Evolutionary conservation across 1,140 invertebrate species (phyloP).

Genomic region (Frieseomelitta varia): DNA sequence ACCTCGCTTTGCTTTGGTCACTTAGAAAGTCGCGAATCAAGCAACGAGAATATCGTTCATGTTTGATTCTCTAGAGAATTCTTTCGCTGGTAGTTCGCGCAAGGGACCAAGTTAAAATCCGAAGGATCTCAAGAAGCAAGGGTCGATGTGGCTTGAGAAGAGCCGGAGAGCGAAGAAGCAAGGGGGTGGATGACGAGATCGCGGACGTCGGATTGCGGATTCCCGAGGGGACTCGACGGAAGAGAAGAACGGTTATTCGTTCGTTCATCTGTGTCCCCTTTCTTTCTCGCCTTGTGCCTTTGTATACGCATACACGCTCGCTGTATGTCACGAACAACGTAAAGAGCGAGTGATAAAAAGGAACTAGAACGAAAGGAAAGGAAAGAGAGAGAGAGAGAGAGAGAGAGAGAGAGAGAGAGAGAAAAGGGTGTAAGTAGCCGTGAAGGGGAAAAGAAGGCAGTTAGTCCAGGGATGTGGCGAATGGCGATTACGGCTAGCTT

Average conservation of each 20-base stretch:
- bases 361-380: not conserved
- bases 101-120: constrained; percentile 65
- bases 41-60: constrained; percentile 7
- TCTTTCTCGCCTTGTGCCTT: not conserved
- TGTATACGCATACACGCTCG: not conserved
- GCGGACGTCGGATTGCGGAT: constrained; percentile 62
- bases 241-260: constrained; percentile 41
- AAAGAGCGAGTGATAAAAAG: constrained; percentile 2
- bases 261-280: constrained; percentile 13
- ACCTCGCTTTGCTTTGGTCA: not conserved
- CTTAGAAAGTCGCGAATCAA: not conserved
- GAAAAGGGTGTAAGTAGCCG: not conserved
- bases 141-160: constrained; percentile 18
- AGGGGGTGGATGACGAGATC: constrained; percentile 57
- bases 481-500: constrained; percentile 74
- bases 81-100: constrained; percentile 42
- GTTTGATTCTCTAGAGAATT: constrained; percentile 46
- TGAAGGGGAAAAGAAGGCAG: constrained; percentile 11
- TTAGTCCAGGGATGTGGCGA: constrained; percentile 66
- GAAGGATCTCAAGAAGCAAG: constrained; percentile 52
- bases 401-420: not conserved
- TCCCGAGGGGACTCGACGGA: constrained; percentile 44
- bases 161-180: not conserved
- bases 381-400: not conserved
- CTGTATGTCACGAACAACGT: too few relatives aligned